Base-by-base conservation (phyloP, 2,888 invertebrate genomes). In the Rutpela maculata region DNA sequence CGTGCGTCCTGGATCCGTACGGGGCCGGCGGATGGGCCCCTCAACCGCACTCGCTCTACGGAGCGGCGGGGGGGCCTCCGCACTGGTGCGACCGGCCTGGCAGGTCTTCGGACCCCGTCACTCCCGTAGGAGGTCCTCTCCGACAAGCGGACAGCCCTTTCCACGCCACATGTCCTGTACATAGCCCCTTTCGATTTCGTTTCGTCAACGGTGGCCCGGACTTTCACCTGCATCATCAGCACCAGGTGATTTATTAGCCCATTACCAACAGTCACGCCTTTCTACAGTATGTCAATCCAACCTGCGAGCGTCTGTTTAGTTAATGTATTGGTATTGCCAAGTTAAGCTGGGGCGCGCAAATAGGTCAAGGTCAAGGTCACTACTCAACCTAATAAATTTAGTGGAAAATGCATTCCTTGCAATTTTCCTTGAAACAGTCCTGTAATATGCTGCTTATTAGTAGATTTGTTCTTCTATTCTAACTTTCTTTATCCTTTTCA, bases 161-260 rank as follows among this genome's bases (percentile, higher is more conserved):
- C 89, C 88, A 90, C 90, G 86, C 88, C 90, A 92, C 93, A 86
- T 95, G 95, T 86, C 95, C 95, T 65, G 94, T 95, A 86, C 95
- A 95, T 90, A 95, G 94, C 86, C 95, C 95, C 31, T 95, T 94
- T 89, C 91, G 95, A 81, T 94, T 93, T 87, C 76, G 92, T 78
- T 91, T 90, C 86, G 90, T 91, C 78, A 92, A 92, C 86, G 92
- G 91, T 59, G 90, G 90, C 35, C 89, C 90, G 56, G 91, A 91
- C 76, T 91, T 89, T 22, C 88, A 86, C 76, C 91, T 83, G 74
- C 82, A 83, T 75, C 83, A 82, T 68, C 79, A 83, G 22, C 91
- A 90, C 78, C 85, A 86, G 85, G 85, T 86, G 78, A 81, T 62
- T 22, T 70, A 18, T 59, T 59, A 10, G 12, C 11, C 22, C 59